Evolutionary conservation across 2,797 vertebrate species (phyloP).

Genomic region (Hippoglossus hippoglossus): DNA sequence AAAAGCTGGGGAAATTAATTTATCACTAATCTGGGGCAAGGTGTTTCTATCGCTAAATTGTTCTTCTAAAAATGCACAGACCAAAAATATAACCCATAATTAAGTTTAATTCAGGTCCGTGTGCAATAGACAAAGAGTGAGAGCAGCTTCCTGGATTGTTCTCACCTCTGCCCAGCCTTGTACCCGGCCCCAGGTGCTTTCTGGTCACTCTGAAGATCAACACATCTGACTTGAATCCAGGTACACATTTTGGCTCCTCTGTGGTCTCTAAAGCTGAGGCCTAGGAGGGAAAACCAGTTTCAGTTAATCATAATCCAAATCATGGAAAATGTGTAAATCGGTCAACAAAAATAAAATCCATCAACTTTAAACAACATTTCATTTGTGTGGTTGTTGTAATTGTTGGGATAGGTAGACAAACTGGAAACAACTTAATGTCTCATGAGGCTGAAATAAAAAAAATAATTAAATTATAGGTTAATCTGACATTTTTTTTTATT

Average conservation of each 20-base stretch:
- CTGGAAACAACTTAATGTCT: too few relatives aligned
- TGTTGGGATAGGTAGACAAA: neutral
- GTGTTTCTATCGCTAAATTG: too few relatives aligned
- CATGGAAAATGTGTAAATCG: neutral
- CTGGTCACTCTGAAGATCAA: constrained; percentile 68
- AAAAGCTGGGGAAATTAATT: too few relatives aligned
- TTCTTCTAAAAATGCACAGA: too few relatives aligned
- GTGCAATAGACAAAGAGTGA: neutral
- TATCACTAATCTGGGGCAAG: too few relatives aligned
- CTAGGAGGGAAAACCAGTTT: constrained; percentile 46
- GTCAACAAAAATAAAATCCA: neutral
- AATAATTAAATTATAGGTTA: too few relatives aligned
- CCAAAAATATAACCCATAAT: neutral
- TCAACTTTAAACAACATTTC: neutral
- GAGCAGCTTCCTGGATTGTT: neutral
- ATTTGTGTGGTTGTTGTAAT: neutral
- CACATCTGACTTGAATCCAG: constrained; percentile 71
- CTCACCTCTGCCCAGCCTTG: constrained; percentile 79
- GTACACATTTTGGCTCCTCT: constrained; percentile 66
- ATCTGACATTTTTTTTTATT: too few relatives aligned
- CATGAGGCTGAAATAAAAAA: too few relatives aligned
- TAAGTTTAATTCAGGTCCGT: neutral
- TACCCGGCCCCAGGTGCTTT: constrained; percentile 37
- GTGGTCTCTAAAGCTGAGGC: constrained; percentile 22
- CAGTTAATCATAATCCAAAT: neutral